Base-by-base conservation (phyloP, 2,888 invertebrate genomes). In the Zelleria hepariella region DNA sequence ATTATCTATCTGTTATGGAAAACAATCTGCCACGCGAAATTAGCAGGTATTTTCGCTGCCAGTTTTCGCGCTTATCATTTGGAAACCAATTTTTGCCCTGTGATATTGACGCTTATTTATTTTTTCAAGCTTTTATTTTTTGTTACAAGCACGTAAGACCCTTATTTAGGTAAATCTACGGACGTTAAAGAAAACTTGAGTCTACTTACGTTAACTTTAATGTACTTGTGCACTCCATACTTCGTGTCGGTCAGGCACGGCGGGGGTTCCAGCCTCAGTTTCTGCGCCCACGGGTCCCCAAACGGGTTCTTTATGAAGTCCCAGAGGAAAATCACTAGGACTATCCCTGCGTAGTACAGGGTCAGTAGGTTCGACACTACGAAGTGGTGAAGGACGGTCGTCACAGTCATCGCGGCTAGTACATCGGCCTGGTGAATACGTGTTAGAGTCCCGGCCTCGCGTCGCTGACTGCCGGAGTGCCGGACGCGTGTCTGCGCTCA, bases 121-220 rank as follows among this genome's bases (percentile, higher is more conserved):
- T n/a, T n/a, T n/a, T n/a, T n/a, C n/a, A n/a, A n/a, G n/a, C n/a
- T n/a, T n/a, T n/a, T n/a, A n/a, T n/a, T n/a, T n/a, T n/a, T n/a
- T n/a, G n/a, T n/a, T n/a, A n/a, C n/a, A n/a, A n/a, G n/a, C n/a
- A n/a, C n/a, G n/a, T n/a, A n/a, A n/a, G n/a, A n/a, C n/a, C n/a
- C n/a, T n/a, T n/a, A n/a, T n/a, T n/a, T n/a, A n/a, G n/a, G n/a
- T n/a, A n/a, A n/a, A n/a, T n/a, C n/a, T n/a, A n/a, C n/a, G n/a
- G n/a, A n/a, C n/a, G n/a, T n/a, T n/a, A n/a, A n/a, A n/a, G n/a
- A n/a, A n/a, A n/a, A n/a, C n/a, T n/a, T n/a, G n/a, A n/a, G n/a
- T n/a, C n/a, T n/a, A 86, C 88, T 86, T 72, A 91, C 91, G 72
- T 91, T 90, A 24, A 90, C 85, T 74, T 88, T 86, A 7, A 89